Evolutionary conservation across 2,888 invertebrate species (phyloP).

Genomic region (Dynastes tityus): DNA sequence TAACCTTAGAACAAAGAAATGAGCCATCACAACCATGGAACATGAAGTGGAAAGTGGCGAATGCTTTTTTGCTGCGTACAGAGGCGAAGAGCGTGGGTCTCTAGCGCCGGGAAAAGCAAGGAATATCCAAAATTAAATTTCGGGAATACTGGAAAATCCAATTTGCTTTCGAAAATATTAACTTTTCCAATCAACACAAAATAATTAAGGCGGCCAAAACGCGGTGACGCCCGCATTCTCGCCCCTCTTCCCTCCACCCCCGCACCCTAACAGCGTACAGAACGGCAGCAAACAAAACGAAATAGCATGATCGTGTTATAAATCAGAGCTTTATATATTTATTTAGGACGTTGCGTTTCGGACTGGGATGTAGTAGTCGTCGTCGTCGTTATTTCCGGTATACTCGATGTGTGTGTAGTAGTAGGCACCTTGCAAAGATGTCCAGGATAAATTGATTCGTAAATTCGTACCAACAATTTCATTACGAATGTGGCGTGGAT

Average conservation of each 20-base stretch:
- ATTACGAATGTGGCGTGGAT: too few relatives aligned
- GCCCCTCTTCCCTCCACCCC: too few relatives aligned
- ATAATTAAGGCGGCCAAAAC: constrained; percentile 9
- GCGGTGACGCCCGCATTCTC: neutral
- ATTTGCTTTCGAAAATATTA: constrained; percentile 17
- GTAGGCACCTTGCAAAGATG: neutral
- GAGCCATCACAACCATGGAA: too few relatives aligned
- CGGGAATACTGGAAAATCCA: neutral
- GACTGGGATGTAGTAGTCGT: neutral
- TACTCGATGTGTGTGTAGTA: neutral
- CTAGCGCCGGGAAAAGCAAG: neutral
- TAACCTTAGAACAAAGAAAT: too few relatives aligned
- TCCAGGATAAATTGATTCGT: neutral
- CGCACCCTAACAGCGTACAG: too few relatives aligned
- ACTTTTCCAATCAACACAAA: constrained; percentile 28
- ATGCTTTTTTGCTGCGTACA: too few relatives aligned
- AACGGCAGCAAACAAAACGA: neutral
- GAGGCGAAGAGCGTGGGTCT: too few relatives aligned
- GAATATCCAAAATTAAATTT: constrained; percentile 30
- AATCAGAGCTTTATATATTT: constrained; percentile 25
- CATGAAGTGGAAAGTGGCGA: too few relatives aligned
- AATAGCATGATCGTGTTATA: constrained; percentile 1
- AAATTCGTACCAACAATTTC: neutral
- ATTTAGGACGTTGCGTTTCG: constrained; percentile 21
- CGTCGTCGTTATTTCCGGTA: too few relatives aligned